Base-by-base conservation (phyloP, 2,888 invertebrate species). In the Nineta flava region DNA sequence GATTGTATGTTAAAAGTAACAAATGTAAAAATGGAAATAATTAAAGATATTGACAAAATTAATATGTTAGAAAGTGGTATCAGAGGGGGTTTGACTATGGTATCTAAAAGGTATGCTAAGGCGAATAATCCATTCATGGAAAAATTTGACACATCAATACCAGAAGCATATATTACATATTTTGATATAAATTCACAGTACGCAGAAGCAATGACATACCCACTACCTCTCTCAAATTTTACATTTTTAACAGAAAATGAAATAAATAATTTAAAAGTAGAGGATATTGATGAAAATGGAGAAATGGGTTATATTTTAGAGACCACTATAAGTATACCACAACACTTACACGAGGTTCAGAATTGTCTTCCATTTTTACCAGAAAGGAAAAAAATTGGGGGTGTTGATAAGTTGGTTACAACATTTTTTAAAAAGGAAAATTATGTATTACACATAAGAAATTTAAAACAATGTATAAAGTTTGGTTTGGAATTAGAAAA, bases 221-320 rank as follows among this genome's bases (percentile, higher is more conserved):
- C 42, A 40, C 51, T 62, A 13, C 61, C 61, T 21, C 47, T 52
- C 17, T 48, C 52, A 17, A 50, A 53, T 47, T 61, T 60, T 48
- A 50, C 53, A 46, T 59, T 57, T 57, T 17, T 43, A 19, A 19
- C 16, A 12, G 16, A 43, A 43, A 17, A 16, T 16, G 49, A 55
- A 45, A 48, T 31, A 47, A 32, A 13, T 12, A 42, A 47, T 31
- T 45, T 53, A 7, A 49, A 53, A 17, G 34, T 52, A 9, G 46
- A 32, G 7, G 38, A 38, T 17, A 46, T 49, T 16, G 13, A 42
- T n/a, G 50, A 52, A 16, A 48, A 54, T 45, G 43, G 34, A 40
- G 51, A 47, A 32, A 52, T 43, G 31, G 61, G 58, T 7, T 63
- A 62, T 48, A 55, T 62, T 32, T 49, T 63, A 1, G 62, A 62